phyloP scores from a whole-genome alignment of 1,140 invertebrate species.

The Hormaphis cornu region DNA sequence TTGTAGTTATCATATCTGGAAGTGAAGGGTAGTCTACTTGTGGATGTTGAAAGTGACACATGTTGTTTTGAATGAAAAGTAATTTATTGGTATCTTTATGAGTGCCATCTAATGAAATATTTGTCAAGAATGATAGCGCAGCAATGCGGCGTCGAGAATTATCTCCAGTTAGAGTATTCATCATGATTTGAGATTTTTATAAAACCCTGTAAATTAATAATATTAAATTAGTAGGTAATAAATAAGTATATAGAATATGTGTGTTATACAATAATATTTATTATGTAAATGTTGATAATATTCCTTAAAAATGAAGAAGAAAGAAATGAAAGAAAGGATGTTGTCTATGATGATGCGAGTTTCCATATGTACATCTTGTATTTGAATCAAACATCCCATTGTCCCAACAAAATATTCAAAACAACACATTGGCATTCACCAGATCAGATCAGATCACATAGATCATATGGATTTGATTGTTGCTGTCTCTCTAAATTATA shows the following conservation, averaged over 20 bases:
- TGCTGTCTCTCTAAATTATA: no score
- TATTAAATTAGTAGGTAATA: not conserved
- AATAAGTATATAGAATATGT: not conserved
- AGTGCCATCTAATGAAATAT: slow-evolving; percentile 87
- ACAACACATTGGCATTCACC: no score
- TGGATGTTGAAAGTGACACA: not conserved
- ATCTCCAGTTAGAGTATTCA: not conserved
- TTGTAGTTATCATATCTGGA: slow-evolving; percentile 5
- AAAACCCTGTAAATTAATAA: not conserved
- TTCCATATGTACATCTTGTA: no score
- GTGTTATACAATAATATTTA: no score
- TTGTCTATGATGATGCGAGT: no score
- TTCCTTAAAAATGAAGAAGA: no score
- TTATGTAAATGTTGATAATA: no score
- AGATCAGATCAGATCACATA: no score
- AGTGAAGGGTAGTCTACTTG: not conserved
- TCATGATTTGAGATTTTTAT: not conserved
- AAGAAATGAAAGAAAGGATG: no score
- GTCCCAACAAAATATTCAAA: no score
- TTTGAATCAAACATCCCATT: no score
- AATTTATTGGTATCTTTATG: slow-evolving; percentile 71
- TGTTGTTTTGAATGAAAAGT: slow-evolving; percentile 37
- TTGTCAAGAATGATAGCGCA: slow-evolving; percentile 82
- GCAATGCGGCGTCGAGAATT: slow-evolving; percentile 59
- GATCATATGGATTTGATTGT: no score